Evolutionary conservation across 2,888 invertebrate species (phyloP).

Genomic region (Beris chalybata): DNA sequence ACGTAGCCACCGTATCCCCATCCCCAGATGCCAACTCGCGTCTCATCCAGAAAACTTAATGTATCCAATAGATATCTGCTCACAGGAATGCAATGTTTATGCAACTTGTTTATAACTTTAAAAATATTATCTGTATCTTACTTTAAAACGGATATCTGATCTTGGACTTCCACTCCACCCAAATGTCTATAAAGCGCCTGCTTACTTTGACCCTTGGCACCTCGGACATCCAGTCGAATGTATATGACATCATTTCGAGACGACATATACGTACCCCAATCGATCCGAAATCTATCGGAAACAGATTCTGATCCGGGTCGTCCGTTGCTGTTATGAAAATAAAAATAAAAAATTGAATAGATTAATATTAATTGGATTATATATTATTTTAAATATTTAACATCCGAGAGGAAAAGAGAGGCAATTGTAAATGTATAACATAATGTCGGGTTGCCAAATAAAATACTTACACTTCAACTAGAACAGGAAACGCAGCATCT

Average conservation of each 20-base stretch:
- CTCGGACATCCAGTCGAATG: slow-evolving; percentile 87
- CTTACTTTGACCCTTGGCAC: slow-evolving; percentile 78
- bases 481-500: slow-evolving; percentile 84
- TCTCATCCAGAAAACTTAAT: slow-evolving; percentile 81
- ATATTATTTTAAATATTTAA: too few species aligned
- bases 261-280: slow-evolving; percentile 93
- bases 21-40: slow-evolving; percentile 91
- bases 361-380: too few species aligned
- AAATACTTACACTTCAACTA: slow-evolving; percentile 77
- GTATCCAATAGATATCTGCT: slow-evolving; percentile 75
- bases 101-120: neutral
- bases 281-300: slow-evolving; percentile 81
- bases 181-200: slow-evolving; percentile 78
- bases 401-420: too few species aligned
- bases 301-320: slow-evolving; percentile 90
- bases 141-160: slow-evolving; percentile 85
- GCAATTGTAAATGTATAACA: too few species aligned
- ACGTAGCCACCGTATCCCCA: slow-evolving; percentile 96
- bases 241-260: slow-evolving; percentile 89
- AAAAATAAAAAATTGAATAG: neutral
- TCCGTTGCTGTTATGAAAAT: slow-evolving; percentile 71
- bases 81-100: slow-evolving; percentile 7
- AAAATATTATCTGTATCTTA: slow-evolving; percentile 45
- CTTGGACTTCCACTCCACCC: slow-evolving; percentile 88
- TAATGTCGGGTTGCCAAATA: too few species aligned